phyloP scores from a whole-genome alignment of 1,140 invertebrate genomes.

The Homalodisca vitripennis region DNA sequence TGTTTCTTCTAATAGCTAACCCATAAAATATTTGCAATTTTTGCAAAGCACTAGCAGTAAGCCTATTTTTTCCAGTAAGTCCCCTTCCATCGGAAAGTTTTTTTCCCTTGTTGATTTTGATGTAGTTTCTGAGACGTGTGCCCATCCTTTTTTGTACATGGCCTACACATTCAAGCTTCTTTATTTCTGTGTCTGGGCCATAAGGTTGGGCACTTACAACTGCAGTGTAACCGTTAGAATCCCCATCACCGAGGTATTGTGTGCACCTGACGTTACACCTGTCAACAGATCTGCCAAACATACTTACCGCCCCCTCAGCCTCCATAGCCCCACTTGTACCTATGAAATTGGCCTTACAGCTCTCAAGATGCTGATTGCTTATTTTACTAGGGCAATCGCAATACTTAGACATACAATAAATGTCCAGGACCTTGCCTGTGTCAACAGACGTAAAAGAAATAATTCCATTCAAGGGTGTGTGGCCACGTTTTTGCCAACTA shows the following conservation, averaged over 20 bases:
- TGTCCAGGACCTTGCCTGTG: no score
- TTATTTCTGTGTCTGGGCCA: conserved; percentile 14
- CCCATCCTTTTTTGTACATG: conserved; percentile 32
- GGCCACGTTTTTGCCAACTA: no score
- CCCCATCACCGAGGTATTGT: conserved; percentile 37
- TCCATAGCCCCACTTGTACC: conserved; percentile 39
- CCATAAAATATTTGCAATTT: conserved; percentile 28
- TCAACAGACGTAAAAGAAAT: no score
- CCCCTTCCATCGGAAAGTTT: not conserved
- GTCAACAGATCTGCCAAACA: conserved; percentile 34
- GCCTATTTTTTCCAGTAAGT: not conserved
- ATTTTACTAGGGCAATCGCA: no score
- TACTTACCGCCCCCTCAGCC: conserved; percentile 33
- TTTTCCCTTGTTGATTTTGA: not conserved
- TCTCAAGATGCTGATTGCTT: no score
- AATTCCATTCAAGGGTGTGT: no score
- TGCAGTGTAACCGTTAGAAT: conserved; percentile 21
- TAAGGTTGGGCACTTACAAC: conserved; percentile 13
- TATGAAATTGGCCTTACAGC: not conserved
- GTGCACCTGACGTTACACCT: conserved; percentile 31
- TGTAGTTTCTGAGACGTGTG: not conserved
- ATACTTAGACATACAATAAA: no score
- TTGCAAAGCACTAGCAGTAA: conserved; percentile 17
- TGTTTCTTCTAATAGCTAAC: conserved; percentile 21
- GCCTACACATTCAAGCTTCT: conserved; percentile 30